Base-by-base conservation (phyloP, 2,113 vertebrate genomes). In the Lota lota region DNA sequence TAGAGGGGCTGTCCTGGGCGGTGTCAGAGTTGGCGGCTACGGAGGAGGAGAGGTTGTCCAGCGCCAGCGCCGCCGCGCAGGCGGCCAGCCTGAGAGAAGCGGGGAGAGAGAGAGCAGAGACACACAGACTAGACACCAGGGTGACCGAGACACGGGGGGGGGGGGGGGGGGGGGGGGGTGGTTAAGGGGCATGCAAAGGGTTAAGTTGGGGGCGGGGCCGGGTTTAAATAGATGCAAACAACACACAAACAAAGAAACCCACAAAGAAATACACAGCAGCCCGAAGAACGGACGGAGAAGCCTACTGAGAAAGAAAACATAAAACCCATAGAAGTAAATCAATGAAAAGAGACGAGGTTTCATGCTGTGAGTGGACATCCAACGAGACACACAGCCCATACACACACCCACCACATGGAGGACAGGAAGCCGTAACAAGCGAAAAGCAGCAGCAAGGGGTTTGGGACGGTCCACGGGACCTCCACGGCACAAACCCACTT, bases 11-110 rank as follows among this genome's bases (percentile, higher is more conserved):
- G 91, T 95, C 95, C 92, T 95, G 96, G 88, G 93, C 93, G 75
- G 96, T 96, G 88, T 98, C 96, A 91, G 96, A 98, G 92, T 97
- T 97, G 93, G 95, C 95, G 88, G 95, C 94, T 86, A 95, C 89
- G 74, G 97, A 98, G 73, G 97, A 98, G 85, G 96, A 94, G 92
- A 96, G 93, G 92, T 96, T 93, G 92, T 99, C 97, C 94, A 95
- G 94, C 53, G 95, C 94, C 77, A 95, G 92, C 82, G 95, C 93
- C 83, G 93, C 89, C 2, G 92, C 93, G 83, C 93, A 94, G 33
- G 94, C 91, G 69, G 94, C 93, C 89, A 93, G 95, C 96, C 97
- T 99, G 94, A 82, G 92, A 92, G 88, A 90, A 47, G 40, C 12
- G 40, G 40, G 40, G 88, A 83, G 92, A 91, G 94, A 90, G 91